Percentiles rank a stretch among this genome's conserved stretches.
Evolutionary conservation across 2,113 vertebrate species (phyloP).

Genomic region (Apeltes quadracus): DNA sequence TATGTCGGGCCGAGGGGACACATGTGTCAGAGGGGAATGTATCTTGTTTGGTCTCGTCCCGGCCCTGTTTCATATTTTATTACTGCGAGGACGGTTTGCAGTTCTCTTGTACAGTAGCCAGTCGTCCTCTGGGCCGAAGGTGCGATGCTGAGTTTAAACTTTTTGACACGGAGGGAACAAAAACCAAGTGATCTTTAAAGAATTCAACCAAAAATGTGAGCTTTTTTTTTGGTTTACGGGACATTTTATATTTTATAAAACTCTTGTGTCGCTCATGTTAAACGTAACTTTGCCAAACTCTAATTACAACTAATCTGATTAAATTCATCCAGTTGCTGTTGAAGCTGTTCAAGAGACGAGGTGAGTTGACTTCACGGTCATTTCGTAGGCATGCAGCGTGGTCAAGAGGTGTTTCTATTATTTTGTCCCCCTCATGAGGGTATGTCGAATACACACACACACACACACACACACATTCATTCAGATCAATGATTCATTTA

Average conservation of each 20-base stretch:
- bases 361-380: no score
- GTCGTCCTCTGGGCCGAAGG: background rate
- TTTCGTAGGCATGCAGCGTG: no score
- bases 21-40: constrained; percentile 64
- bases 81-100: background rate
- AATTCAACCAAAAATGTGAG: background rate
- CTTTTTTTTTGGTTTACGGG: no score
- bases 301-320: no score
- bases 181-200: background rate
- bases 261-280: no score
- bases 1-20: constrained; percentile 60
- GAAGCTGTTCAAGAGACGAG: no score
- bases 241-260: background rate
- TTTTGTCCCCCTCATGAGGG: no score
- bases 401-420: background rate
- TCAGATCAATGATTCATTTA: no score
- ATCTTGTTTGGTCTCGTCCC: constrained; percentile 45
- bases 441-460: background rate
- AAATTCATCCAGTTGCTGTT: no score
- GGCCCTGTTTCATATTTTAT: background rate
- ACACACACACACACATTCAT: no score
- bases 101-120: background rate
- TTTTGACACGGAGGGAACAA: no score
- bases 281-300: no score
- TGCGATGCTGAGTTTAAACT: background rate